Base-by-base conservation (phyloP, 2,113 vertebrate species). In the Hepsetus odoe region DNA sequence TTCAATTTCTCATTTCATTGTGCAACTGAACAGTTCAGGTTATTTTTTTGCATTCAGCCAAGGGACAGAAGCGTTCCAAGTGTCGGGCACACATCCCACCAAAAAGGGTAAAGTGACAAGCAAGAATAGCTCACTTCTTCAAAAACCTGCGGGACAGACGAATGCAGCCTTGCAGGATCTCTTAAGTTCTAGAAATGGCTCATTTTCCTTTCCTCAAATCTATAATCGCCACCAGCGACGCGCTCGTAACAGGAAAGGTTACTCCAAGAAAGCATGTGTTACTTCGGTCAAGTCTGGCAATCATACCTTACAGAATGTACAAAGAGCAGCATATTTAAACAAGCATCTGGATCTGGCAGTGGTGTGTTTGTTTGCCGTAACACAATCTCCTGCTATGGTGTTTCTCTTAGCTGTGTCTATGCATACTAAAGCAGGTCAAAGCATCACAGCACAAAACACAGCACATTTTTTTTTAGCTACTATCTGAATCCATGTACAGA, bases 391-490 rank as follows among this genome's bases (percentile, higher is more conserved):
- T n/a, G 51, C 55, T 51, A 62, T 4, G 20, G 20, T 9, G 38
- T 30, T 42, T 46, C 44, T 70, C 46, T 61, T 49, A 24, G 40
- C 62, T 61, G 7, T 38, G 38, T n/a, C 16, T 59, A 28, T 13
- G 28, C 53, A 69, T 40, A 61, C 49, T 59, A 69, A 56, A 70
- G 53, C 33, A 22, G 68, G 42, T 26, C 46, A 22, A 38, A 55
- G 32, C 42, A 58, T 64, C 76, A 40, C n/a, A 30, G 68, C 26
- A 24, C 59, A 33, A 76, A 65, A 74, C 40, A 59, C 46, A 74
- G 64, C 70, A 38, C 38, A n/a, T n/a, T n/a, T 49, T 70, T 74
- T 76, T 77, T 69, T 62, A 80, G 65, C 80, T 80, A 80, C 73
- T 72, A 51, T 61, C 67, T 72, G 72, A 70, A 80, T 51, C 38